Conservation (phyloP, 1,140 invertebrate genomes). For the Neodiprion lecontei region DNA sequence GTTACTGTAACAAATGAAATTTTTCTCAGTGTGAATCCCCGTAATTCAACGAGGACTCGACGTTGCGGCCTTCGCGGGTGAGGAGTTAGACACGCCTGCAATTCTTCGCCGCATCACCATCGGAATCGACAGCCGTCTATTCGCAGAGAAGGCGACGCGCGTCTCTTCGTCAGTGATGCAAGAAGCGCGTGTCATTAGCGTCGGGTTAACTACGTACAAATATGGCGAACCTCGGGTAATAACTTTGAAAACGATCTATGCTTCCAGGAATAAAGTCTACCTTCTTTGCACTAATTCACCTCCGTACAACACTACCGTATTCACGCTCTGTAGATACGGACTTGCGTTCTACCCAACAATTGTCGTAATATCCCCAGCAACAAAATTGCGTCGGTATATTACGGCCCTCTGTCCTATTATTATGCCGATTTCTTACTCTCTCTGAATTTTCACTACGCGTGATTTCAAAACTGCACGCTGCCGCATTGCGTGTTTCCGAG, state of each 20-base stretch:
- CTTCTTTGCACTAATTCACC: background rate
- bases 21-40: constrained; percentile 9
- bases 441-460: no score
- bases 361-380: no score
- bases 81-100: background rate
- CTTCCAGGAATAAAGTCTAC: background rate
- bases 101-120: background rate
- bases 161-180: background rate
- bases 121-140: background rate
- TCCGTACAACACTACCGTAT: no score
- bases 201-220: background rate
- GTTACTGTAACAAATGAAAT: no score
- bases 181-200: constrained; percentile 1
- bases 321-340: no score
- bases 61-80: background rate
- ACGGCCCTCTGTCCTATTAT: no score
- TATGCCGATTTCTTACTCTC: no score
- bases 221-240: background rate
- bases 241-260: background rate
- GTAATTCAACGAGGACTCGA: constrained; percentile 21
- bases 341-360: no score
- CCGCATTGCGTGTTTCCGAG: no score
- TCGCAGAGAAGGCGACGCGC: no score
- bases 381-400: no score
- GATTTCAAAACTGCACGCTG: no score